Conservation (phyloP, 1,140 invertebrate genomes). For the Brachionus asplanchnoidis region DNA sequence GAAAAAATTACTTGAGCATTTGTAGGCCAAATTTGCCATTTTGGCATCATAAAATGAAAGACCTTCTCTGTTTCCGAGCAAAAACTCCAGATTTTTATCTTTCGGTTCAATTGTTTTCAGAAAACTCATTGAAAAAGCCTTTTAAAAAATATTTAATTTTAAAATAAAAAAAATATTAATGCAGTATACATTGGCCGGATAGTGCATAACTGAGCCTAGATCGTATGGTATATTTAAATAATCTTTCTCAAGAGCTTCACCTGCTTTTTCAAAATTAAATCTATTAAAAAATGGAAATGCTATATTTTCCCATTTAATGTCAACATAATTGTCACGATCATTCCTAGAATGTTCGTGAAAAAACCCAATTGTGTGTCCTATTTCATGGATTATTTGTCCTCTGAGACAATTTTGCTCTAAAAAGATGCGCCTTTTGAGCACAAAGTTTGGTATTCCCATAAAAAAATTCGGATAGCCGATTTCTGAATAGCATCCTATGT, state of each 20-base stretch:
- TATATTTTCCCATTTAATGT: slow-evolving; percentile 53
- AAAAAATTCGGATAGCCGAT: neutral
- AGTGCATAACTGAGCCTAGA: slow-evolving; percentile 54
- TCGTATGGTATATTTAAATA: slow-evolving; percentile 49
- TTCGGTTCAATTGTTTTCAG: slow-evolving; percentile 54
- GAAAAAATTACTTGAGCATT: slow-evolving; percentile 8
- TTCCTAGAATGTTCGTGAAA: slow-evolving; percentile 55
- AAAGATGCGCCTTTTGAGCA: neutral
- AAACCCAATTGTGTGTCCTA: slow-evolving; percentile 55
- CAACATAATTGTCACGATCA: slow-evolving; percentile 51
- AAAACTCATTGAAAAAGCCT: slow-evolving; percentile 45
- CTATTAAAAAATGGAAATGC: slow-evolving; percentile 19
- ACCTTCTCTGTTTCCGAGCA: slow-evolving; percentile 50
- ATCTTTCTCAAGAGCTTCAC: slow-evolving; percentile 47
- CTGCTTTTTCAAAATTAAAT: neutral
- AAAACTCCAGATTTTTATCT: slow-evolving; percentile 53
- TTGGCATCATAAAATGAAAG: slow-evolving; percentile 54
- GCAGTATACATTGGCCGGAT: slow-evolving; percentile 48
- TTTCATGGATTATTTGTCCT: slow-evolving; percentile 48
- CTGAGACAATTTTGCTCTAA: slow-evolving; percentile 3
- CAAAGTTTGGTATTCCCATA: neutral
- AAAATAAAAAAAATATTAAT: slow-evolving; percentile 30
- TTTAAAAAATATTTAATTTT: slow-evolving; percentile 39
- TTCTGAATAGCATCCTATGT: slow-evolving; percentile 9
- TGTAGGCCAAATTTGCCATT: slow-evolving; percentile 50